Conservation (phyloP, 2,797 vertebrate genomes). For the Poecilia wingei region DNA sequence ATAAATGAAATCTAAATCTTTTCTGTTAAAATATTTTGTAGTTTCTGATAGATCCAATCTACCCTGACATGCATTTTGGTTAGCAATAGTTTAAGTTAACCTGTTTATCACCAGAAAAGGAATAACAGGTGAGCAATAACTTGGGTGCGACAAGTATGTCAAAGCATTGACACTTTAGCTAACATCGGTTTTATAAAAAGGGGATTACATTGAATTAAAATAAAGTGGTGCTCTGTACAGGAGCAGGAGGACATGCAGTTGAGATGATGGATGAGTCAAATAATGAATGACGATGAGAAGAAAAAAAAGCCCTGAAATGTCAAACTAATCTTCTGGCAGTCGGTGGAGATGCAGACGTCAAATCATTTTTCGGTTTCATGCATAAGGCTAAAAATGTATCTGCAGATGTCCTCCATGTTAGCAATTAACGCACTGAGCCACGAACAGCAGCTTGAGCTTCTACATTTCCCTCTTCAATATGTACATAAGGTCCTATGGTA, state of each 20-base stretch:
- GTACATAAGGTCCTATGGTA: background rate
- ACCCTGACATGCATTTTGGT: background rate
- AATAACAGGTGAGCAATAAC: background rate
- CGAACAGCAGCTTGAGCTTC: background rate
- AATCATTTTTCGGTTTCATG: conserved; percentile 37
- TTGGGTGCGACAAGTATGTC: background rate
- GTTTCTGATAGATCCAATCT: background rate
- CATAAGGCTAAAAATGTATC: conserved; percentile 24
- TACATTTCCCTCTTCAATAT: background rate
- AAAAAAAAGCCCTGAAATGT: conserved; percentile 43
- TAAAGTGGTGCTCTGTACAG: background rate
- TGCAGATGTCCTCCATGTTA: conserved; percentile 14
- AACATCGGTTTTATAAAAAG: background rate
- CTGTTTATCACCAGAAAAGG: background rate
- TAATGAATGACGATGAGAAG: conserved; percentile 14
- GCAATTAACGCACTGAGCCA: background rate
- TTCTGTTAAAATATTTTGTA: background rate
- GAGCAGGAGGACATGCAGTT: background rate
- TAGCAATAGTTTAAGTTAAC: background rate
- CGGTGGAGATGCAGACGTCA: conserved; percentile 14
- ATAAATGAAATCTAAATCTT: too few relatives aligned
- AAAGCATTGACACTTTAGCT: conserved; percentile 6
- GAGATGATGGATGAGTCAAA: conserved; percentile 30
- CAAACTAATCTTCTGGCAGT: conserved; percentile 53
- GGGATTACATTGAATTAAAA: background rate